These are phyloP conservation scores for Microcebus murinus DNA, from an alignment of 2,113 vertebrate genomes.

Conservation along the genomic window DNA sequence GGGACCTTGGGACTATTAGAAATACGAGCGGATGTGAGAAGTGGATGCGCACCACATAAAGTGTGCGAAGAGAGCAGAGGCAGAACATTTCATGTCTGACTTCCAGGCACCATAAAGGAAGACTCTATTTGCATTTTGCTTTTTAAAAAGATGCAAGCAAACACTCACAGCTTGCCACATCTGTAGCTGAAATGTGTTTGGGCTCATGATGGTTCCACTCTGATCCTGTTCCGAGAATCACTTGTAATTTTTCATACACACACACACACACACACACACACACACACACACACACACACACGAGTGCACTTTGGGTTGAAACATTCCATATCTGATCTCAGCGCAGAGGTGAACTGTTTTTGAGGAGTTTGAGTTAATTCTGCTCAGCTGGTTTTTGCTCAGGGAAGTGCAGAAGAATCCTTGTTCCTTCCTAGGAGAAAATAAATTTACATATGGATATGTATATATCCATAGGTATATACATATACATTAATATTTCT, in stretches of 20 bases:
- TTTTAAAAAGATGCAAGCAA: not conserved
- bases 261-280: not conserved
- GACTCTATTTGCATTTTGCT: not conserved
- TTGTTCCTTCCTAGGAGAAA: not conserved
- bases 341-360: not conserved
- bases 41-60: not conserved
- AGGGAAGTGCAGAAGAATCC: not conserved
- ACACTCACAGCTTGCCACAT: not conserved
- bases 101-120: not conserved
- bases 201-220: not conserved
- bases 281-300: not conserved
- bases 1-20: not conserved
- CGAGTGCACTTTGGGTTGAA: not conserved
- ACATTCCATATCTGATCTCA: not conserved
- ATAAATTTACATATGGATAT: not conserved
- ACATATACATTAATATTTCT: no score
- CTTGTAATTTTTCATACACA: not conserved
- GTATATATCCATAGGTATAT: not conserved
- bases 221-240: not conserved
- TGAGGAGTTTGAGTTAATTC: constrained; percentile 32
- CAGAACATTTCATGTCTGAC: not conserved
- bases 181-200: not conserved
- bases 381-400: constrained; percentile 55
- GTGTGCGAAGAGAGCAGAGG: not conserved
- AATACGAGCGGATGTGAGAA: not conserved